Base-by-base conservation (phyloP, 2,113 vertebrate genomes). In the Alligator mississippiensis region DNA sequence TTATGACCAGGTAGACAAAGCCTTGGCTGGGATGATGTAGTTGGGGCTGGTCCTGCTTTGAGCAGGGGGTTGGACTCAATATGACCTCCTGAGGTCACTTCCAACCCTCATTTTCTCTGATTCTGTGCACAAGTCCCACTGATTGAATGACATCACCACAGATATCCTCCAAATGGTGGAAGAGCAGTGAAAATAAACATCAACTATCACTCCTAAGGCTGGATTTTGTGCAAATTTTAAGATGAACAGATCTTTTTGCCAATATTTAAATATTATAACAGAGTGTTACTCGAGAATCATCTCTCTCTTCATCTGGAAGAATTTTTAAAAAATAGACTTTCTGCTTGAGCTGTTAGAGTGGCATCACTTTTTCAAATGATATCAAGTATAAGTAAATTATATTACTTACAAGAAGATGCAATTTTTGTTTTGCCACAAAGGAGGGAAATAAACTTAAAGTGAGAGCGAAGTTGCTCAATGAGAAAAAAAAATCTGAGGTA, bases 321-420 rank as follows among this genome's bases (percentile, higher is more conserved):
- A 96, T 96, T 82, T 79, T 22, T 19, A 27, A 27, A 9, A 80
- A 92, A 95, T 86, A 92, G 89, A 87, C 64, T 97, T 97, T 94
- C 96, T 96, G 97, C 96, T 93, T 97, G 94, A 97, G 93, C 95
- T 96, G 92, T 60, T 96, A 77, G 91, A 93, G 70, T 91, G 92
- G 80, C 90, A 96, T 92, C 91, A 95, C 76, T 96, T 97, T 94
- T 97, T 97, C 97, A 97, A 93, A 96, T 94, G 4, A 96, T 94
- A 96, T 97, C 87, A 97, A 93, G 94, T 97, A 97, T 97, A 97
- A 96, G 97, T 96, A 97, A 97, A 88, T 97, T 94, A 88, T 96
- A 93, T 97, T 97, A 97, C 96, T 97, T 96, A 97, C 96, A 97
- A 96, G 61, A 96, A 97, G 94, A 95, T 93, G 92, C 86, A 94